These are phyloP conservation scores for Onychorhynchus coronatus DNA, from an alignment of 2,113 vertebrate genomes.

Conservation along the genomic window DNA sequence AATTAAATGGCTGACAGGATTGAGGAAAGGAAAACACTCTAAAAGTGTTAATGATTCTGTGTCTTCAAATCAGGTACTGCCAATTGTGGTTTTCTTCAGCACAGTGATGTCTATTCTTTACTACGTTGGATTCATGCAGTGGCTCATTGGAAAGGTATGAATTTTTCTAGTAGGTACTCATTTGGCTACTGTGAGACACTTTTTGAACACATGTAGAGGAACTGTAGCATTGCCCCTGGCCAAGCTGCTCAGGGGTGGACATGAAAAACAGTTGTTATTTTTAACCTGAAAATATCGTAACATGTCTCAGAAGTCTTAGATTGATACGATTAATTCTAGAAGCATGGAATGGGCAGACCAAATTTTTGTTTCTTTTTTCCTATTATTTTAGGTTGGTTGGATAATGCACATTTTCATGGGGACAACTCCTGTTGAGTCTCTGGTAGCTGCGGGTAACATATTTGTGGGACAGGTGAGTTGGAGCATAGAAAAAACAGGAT, in stretches of 20 bases:
- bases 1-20: not conserved
- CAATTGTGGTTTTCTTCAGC: constrained; percentile 86
- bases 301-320: not conserved
- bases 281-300: not conserved
- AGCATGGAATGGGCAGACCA: not conserved
- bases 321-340: not conserved
- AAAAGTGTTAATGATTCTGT: not conserved
- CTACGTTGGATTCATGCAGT: constrained; percentile 82
- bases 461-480: constrained; percentile 84
- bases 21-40: not conserved
- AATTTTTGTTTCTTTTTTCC: not conserved
- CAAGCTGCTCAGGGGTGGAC: not conserved
- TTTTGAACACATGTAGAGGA: not conserved
- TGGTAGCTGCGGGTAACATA: constrained; percentile 86
- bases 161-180: not conserved
- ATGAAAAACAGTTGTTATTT: not conserved
- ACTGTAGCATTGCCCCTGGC: not conserved
- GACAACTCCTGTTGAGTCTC: constrained; percentile 84
- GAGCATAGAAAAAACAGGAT: not conserved
- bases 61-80: constrained; percentile 77
- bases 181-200: not conserved
- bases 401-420: constrained; percentile 83
- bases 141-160: constrained; percentile 85
- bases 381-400: constrained; percentile 80
- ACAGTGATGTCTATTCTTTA: constrained; percentile 84